These are phyloP conservation scores for Erpobdella octoculata DNA, from an alignment of 2,888 invertebrate genomes.

Conservation along the genomic window DNA sequence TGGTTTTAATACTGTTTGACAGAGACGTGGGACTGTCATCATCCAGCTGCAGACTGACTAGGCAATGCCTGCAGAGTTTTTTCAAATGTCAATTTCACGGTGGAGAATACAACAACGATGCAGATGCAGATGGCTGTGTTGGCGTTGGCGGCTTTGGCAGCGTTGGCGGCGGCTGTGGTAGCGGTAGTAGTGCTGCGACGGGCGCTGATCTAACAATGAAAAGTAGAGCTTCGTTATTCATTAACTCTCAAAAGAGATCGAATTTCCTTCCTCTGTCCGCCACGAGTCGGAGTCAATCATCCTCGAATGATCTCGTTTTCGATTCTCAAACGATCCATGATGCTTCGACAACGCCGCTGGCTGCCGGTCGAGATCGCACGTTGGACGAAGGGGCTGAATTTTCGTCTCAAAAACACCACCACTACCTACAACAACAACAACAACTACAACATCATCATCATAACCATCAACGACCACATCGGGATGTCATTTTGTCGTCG, in stretches of 20 bases:
- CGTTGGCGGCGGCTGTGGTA: neutral
- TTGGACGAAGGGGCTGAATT: too few relatives aligned
- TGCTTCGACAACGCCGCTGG: neutral
- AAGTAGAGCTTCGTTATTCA: neutral
- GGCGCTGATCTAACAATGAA: too few relatives aligned
- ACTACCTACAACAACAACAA: too few relatives aligned
- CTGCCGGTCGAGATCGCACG: too few relatives aligned
- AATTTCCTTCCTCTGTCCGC: neutral
- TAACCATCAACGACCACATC: too few relatives aligned
- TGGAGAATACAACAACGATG: neutral
- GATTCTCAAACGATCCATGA: too few relatives aligned
- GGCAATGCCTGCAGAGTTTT: neutral
- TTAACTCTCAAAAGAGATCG: neutral
- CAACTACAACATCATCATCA: too few relatives aligned
- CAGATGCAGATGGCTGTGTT: neutral
- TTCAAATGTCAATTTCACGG: neutral
- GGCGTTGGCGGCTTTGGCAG: neutral
- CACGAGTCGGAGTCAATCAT: neutral
- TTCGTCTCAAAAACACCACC: too few relatives aligned
- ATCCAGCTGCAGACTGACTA: neutral
- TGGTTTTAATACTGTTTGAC: conserved; percentile 43
- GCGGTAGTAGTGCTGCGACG: neutral
- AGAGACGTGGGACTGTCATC: conserved; percentile 21
- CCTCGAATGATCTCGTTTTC: neutral
- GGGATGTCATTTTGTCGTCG: too few relatives aligned